Evolutionary conservation across 2,113 vertebrate species (phyloP).

Genomic region (Myocastor coypus): DNA sequence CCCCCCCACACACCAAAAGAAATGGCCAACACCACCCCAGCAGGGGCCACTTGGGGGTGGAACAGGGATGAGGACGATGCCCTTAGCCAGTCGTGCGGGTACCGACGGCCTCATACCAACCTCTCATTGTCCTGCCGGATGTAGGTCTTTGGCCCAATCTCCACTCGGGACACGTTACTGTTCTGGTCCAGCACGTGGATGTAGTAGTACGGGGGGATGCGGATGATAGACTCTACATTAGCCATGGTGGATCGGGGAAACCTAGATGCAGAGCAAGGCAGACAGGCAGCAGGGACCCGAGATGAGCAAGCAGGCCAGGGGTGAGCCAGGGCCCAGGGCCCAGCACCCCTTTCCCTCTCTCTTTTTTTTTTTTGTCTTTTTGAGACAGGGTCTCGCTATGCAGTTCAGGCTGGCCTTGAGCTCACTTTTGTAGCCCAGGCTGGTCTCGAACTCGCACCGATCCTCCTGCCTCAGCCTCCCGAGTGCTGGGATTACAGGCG

Average conservation of each 20-base stretch:
- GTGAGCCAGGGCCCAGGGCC: background rate
- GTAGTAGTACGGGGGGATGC: slow-evolving; percentile 94
- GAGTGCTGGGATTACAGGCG: too few relatives aligned
- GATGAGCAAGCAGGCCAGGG: background rate
- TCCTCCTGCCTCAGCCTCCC: too few relatives aligned
- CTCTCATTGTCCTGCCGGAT: slow-evolving; percentile 96
- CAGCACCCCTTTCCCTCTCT: background rate
- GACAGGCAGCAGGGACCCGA: background rate
- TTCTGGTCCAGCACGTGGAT: slow-evolving; percentile 96
- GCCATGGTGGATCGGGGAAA: slow-evolving; percentile 37
- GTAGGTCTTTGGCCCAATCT: slow-evolving; percentile 93
- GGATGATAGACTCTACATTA: slow-evolving; percentile 90
- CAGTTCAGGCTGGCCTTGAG: too few relatives aligned
- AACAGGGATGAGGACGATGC: accelerated
- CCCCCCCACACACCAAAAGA: background rate
- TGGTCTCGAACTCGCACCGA: too few relatives aligned
- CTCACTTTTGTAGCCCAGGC: too few relatives aligned
- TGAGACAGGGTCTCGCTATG: too few relatives aligned
- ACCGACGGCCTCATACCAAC: slow-evolving; percentile 75
- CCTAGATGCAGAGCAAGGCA: background rate
- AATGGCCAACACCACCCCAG: background rate
- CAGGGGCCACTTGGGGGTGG: background rate
- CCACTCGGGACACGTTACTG: slow-evolving; percentile 93
- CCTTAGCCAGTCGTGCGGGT: background rate
- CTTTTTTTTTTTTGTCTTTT: too few relatives aligned